Evolutionary conservation across 2,113 vertebrate genomes (phyloP).

Genomic region (Daubentonia madagascariensis): DNA sequence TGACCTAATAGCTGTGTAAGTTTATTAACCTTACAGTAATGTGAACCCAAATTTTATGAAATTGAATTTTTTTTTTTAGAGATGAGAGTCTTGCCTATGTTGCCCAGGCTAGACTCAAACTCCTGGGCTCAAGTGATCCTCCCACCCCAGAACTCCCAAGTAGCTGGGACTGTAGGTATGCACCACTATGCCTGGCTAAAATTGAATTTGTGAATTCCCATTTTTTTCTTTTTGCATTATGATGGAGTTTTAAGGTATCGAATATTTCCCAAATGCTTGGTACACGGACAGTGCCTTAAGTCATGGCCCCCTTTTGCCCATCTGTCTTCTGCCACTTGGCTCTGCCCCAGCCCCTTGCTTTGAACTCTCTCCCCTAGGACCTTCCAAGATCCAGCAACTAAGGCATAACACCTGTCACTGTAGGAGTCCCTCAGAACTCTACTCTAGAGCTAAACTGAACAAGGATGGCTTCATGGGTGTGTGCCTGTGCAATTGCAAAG

Average conservation of each 20-base stretch:
- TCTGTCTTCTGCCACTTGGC: background rate
- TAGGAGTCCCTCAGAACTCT: background rate
- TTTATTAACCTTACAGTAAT: conserved; percentile 7
- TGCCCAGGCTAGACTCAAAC: background rate
- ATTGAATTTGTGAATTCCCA: background rate
- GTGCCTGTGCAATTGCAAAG: background rate
- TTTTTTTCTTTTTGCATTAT: background rate
- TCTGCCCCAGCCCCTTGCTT: background rate
- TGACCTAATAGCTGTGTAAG: background rate
- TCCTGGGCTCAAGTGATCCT: background rate
- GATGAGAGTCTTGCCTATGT: background rate
- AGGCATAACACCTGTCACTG: background rate
- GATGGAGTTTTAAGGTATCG: background rate
- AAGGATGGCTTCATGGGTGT: background rate
- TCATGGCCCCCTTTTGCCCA: background rate
- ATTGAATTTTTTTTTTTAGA: background rate
- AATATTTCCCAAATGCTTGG: background rate
- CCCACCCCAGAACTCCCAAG: background rate
- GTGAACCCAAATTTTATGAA: background rate
- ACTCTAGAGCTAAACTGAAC: background rate
- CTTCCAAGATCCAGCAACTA: background rate
- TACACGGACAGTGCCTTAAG: background rate
- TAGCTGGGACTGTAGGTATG: background rate
- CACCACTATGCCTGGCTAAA: background rate
- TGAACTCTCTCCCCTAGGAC: background rate